Percentiles rank a stretch among this genome's conserved stretches.
phyloP scores from a whole-genome alignment of 2,888 invertebrate genomes.

The Disparrhopalites patrizii region DNA sequence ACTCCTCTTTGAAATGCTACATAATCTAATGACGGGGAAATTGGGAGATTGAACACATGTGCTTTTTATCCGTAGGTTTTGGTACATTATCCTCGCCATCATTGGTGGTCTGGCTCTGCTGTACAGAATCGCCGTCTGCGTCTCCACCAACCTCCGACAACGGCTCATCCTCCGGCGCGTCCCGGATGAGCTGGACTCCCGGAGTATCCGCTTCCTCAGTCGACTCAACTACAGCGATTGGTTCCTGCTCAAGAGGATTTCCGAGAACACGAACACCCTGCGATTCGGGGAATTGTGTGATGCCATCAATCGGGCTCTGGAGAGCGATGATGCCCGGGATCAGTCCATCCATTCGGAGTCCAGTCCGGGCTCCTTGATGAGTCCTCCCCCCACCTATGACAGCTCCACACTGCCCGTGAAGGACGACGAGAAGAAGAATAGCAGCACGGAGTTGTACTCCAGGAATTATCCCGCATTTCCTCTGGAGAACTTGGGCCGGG shows the following conservation, averaged over 20 bases:
- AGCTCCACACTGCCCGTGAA: conserved; percentile 6
- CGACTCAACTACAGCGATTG: conserved; percentile 41
- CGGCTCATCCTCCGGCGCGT: conserved; percentile 29
- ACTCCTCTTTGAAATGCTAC: too few relatives aligned
- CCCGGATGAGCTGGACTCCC: conserved; percentile 8
- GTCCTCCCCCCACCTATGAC: conserved; percentile 35
- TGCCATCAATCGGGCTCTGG: conserved; percentile 27
- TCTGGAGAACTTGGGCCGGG: neutral
- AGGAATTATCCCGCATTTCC: conserved; percentile 11
- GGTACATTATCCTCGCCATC: conserved; percentile 49
- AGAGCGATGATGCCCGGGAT: neutral
- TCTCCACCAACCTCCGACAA: conserved; percentile 38
- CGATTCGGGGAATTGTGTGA: conserved; percentile 35
- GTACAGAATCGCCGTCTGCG: conserved; percentile 43
- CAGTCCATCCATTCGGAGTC: neutral
- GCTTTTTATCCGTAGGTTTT: conserved; percentile 47
- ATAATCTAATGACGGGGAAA: too few relatives aligned
- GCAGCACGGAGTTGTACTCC: neutral
- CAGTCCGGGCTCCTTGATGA: conserved; percentile 1
- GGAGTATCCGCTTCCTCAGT: conserved; percentile 21
- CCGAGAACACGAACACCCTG: conserved; percentile 28
- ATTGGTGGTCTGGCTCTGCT: conserved; percentile 46
- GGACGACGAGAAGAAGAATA: neutral
- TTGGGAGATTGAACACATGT: too few relatives aligned
- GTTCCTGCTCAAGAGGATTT: conserved; percentile 44